A percentile compares a stretch with the other conserved stretches of the same genome.
Conservation (phyloP, 2,113 vertebrate genomes). For the Daubentonia madagascariensis region DNA sequence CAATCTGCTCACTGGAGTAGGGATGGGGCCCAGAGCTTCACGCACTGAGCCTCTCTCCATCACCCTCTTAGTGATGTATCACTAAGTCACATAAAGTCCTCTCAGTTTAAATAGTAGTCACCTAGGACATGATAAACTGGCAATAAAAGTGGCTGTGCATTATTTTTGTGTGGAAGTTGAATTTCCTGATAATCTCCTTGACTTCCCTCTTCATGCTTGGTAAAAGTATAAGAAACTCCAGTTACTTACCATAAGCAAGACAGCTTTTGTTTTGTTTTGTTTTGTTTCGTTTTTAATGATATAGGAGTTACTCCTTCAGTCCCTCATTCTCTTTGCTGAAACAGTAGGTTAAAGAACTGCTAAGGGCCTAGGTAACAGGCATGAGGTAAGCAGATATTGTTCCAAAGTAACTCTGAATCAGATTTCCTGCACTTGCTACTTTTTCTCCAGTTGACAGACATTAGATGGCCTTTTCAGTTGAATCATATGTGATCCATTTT, state of each 20-base stretch:
- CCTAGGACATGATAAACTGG: not conserved
- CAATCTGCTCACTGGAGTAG: not conserved
- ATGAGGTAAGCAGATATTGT: not conserved
- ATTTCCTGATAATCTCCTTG: not conserved
- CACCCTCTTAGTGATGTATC: not conserved
- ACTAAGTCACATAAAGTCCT: not conserved
- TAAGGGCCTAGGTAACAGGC: not conserved
- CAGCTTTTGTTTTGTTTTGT: not conserved
- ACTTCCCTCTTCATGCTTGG: not conserved
- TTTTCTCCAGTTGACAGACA: not conserved
- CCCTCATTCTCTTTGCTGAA: not conserved
- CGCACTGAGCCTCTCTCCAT: not conserved
- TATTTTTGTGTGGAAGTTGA: not conserved
- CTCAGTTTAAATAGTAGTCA: not conserved
- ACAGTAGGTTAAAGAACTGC: not conserved
- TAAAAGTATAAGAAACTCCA: not conserved
- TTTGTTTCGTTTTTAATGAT: not conserved
- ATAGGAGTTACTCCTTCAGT: not conserved
- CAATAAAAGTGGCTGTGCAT: not conserved
- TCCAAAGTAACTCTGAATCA: not conserved
- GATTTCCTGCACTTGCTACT: not conserved
- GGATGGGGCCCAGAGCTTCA: not conserved
- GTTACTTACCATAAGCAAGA: not conserved
- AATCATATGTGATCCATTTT: not conserved
- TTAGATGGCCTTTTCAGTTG: not conserved